These are phyloP conservation scores for Sylvicola cinctus DNA, from an alignment of 2,888 invertebrate genomes.

Conservation along the genomic window DNA sequence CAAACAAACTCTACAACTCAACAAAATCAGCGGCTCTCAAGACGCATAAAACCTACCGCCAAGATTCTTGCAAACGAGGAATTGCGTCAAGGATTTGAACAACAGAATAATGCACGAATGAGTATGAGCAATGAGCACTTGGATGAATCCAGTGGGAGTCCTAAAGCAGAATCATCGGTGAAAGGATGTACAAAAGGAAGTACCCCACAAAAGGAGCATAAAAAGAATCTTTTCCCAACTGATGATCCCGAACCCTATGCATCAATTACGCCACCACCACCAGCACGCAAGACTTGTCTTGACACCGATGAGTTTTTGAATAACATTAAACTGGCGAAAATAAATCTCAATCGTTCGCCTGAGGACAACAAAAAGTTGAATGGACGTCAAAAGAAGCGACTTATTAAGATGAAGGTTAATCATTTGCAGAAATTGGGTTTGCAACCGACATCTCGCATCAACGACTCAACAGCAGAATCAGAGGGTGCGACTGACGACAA, in stretches of 20 bases:
- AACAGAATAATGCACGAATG: constrained; percentile 32
- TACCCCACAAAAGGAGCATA: constrained; percentile 1
- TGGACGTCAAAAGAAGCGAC: constrained; percentile 23
- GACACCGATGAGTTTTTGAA: constrained; percentile 19
- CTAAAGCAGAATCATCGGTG: neutral
- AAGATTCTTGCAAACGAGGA: constrained; percentile 46
- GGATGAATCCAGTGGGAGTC: constrained; percentile 4
- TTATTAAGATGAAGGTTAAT: constrained; percentile 33
- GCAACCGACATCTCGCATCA: constrained; percentile 18
- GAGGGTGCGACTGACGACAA: constrained; percentile 21
- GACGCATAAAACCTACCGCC: constrained; percentile 43
- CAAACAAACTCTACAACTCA: constrained; percentile 31
- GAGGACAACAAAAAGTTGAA: constrained; percentile 22
- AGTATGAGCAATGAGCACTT: constrained; percentile 17
- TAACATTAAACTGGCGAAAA: constrained; percentile 20
- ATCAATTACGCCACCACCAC: constrained; percentile 3
- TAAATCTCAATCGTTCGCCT: constrained; percentile 20
- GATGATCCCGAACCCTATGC: neutral
- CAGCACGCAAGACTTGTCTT: constrained; percentile 15
- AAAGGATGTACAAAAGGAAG: neutral
- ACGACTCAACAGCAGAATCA: constrained; percentile 12
- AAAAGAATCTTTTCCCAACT: constrained; percentile 3
- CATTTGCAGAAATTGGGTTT: constrained; percentile 34
- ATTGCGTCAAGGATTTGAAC: constrained; percentile 33
- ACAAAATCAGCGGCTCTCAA: constrained; percentile 25